phyloP scores from a whole-genome alignment of 2,113 vertebrate species.

The Petaurus breviceps region DNA sequence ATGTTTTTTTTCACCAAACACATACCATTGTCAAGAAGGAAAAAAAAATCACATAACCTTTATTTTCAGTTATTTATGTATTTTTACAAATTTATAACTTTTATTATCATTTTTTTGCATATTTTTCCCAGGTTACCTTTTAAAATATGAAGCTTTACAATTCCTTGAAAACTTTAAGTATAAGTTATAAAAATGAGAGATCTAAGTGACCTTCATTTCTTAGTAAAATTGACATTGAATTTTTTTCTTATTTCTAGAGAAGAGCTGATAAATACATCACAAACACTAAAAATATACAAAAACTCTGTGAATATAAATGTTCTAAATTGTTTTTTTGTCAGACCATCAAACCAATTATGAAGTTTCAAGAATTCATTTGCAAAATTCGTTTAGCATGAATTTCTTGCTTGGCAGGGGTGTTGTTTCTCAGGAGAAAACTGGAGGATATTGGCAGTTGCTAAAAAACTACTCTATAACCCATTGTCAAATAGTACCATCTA shows the following conservation, averaged over 20 bases:
- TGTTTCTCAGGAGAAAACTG: conserved; percentile 26
- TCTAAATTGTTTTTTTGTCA: not conserved
- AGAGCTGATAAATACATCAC: not conserved
- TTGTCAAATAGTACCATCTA: not conserved
- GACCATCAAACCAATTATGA: not conserved
- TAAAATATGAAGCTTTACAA: not conserved
- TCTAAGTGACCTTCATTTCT: not conserved
- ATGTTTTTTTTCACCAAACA: not conserved
- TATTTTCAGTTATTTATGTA: not conserved
- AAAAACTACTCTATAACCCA: not conserved
- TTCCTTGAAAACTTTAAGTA: not conserved
- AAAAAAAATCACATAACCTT: not conserved
- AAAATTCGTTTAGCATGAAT: not conserved
- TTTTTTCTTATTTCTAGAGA: not conserved
- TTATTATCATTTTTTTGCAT: not conserved
- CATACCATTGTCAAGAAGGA: not conserved
- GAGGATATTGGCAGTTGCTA: not conserved
- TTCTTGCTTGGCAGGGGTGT: conserved; percentile 4
- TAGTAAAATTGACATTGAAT: not conserved
- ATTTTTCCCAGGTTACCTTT: not conserved
- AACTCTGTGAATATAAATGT: not conserved
- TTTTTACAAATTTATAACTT: not conserved
- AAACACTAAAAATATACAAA: not conserved
- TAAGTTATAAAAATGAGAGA: not conserved
- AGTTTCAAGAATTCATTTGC: not conserved